Percentiles rank a stretch among this genome's conserved stretches.
Conservation (phyloP, 2,113 vertebrate species). For the Cyprinodon tularosa region DNA sequence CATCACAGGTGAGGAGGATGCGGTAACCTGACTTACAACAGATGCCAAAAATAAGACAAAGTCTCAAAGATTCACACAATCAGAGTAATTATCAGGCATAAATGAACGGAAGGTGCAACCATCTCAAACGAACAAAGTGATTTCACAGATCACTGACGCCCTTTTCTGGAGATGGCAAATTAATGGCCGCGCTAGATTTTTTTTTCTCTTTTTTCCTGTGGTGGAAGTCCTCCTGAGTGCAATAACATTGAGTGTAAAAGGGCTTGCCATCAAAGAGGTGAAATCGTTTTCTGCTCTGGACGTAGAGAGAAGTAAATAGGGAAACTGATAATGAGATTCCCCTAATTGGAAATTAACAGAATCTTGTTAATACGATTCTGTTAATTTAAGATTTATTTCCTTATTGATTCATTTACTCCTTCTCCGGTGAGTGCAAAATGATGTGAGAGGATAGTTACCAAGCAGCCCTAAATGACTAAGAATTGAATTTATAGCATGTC, state of each 20-base stretch:
- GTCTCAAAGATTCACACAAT: constrained; percentile 78
- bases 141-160: constrained; percentile 85
- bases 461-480: constrained; percentile 56
- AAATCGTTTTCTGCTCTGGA: constrained; percentile 65
- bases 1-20: constrained; percentile 53
- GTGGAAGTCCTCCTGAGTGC: constrained; percentile 69
- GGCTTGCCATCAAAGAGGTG: constrained; percentile 64
- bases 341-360: constrained; percentile 77
- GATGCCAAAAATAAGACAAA: constrained; percentile 71
- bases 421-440: constrained; percentile 61
- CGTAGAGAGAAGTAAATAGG: constrained; percentile 47
- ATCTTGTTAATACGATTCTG: constrained; percentile 75
- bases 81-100: constrained; percentile 82
- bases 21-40: constrained; percentile 72
- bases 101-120: constrained; percentile 84
- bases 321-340: constrained; percentile 69
- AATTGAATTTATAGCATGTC: constrained; percentile 56
- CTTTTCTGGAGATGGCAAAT: constrained; percentile 83
- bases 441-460: constrained; percentile 62
- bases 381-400: constrained; percentile 74
- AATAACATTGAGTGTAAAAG: constrained; percentile 69
- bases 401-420: constrained; percentile 65
- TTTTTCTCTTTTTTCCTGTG: constrained; percentile 65
- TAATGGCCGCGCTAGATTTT: constrained; percentile 78
- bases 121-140: constrained; percentile 84